Conservation (phyloP, 2,113 vertebrate genomes). For the Erythrocercus mccallii region DNA sequence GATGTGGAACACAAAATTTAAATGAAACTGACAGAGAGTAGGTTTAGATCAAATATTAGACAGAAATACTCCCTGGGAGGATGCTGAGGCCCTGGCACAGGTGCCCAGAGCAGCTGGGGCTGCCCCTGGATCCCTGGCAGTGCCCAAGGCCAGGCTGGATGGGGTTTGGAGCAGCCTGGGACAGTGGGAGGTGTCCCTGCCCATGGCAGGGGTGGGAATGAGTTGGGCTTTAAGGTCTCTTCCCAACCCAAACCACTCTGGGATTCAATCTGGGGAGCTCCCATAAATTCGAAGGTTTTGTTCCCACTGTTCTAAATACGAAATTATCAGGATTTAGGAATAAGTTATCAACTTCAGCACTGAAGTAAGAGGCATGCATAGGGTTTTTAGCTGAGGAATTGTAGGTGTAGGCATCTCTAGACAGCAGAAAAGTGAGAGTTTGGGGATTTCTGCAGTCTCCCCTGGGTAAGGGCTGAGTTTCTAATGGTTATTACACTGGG, state of each 20-base stretch:
- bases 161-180: not conserved
- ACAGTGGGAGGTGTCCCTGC: not conserved
- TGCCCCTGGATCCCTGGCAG: not conserved
- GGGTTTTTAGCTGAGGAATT: not conserved
- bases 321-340: not conserved
- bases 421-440: not conserved
- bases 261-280: not conserved
- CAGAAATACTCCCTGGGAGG: fast-evolving
- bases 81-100: not conserved
- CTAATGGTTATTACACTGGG: not conserved
- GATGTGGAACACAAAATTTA: fast-evolving
- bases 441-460: not conserved
- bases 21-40: fast-evolving
- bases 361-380: not conserved
- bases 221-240: not conserved
- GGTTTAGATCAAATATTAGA: not conserved
- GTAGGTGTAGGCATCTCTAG: not conserved
- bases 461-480: not conserved
- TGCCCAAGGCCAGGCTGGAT: not conserved
- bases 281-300: not conserved
- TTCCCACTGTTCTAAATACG: not conserved
- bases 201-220: not conserved
- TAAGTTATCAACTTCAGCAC: not conserved
- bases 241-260: not conserved
- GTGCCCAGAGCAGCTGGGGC: not conserved